A percentile compares a stretch with the other conserved stretches of the same genome.
phyloP scores from a whole-genome alignment of 2,113 vertebrate species.

The Boulengeromyrus knoepffleri region DNA sequence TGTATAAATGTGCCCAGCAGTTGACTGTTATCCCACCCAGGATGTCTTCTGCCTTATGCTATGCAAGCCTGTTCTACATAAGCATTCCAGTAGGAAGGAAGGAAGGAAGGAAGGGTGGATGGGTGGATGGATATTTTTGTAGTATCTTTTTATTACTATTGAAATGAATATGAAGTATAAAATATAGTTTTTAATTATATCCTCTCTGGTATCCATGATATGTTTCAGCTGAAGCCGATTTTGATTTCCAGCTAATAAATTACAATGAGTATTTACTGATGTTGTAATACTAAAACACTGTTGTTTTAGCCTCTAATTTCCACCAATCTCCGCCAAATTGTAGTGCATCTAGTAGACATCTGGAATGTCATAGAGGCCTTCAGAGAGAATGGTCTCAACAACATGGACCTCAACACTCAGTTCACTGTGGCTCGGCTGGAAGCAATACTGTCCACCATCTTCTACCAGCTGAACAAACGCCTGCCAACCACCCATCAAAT shows the following conservation, averaged over 20 bases:
- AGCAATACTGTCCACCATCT: slow-evolving; percentile 86
- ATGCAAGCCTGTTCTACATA: background rate
- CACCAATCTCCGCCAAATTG: slow-evolving; percentile 20
- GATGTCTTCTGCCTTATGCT: background rate
- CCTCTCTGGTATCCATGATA: background rate
- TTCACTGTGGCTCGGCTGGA: slow-evolving; percentile 85
- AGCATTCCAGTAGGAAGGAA: background rate
- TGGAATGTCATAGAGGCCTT: slow-evolving; percentile 97
- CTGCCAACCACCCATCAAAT: slow-evolving; percentile 97
- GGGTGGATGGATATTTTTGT: background rate
- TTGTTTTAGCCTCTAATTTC: background rate
- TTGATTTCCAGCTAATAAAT: background rate
- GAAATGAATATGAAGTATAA: background rate
- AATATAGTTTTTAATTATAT: background rate
- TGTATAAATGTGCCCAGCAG: background rate
- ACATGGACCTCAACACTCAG: slow-evolving; percentile 78
- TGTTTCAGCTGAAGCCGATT: background rate
- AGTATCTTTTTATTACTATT: background rate
- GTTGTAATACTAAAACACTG: background rate
- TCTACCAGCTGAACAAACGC: slow-evolving; percentile 96
- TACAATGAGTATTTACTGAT: background rate
- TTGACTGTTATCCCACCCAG: background rate
- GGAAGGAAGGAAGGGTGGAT: background rate
- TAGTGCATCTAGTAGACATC: slow-evolving; percentile 95
- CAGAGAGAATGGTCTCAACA: slow-evolving; percentile 86